A percentile compares a stretch with the other conserved stretches of the same genome.
Conservation (phyloP, 2,797 vertebrate species). For the Iguana delicatissima region DNA sequence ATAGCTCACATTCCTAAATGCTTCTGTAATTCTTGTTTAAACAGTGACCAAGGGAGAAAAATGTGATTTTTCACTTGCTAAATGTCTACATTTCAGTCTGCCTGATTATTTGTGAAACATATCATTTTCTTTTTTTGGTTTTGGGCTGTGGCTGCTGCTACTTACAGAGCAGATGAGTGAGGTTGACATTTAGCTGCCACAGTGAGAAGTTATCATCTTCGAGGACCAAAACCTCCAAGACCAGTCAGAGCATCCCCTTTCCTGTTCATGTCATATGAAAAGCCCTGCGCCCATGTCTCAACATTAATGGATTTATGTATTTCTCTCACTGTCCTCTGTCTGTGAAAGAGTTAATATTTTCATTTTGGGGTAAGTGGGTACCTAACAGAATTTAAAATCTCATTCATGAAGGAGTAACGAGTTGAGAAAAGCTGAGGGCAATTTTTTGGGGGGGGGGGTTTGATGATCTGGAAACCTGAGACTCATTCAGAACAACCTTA, state of each 20-base stretch:
- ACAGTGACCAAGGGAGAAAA: not conserved
- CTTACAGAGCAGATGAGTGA: slow-evolving; percentile 23
- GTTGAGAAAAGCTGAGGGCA: not conserved
- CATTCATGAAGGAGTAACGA: not conserved
- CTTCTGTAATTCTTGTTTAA: slow-evolving; percentile 39
- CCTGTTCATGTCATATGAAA: not conserved
- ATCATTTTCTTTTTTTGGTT: slow-evolving; percentile 19
- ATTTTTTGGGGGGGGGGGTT: not conserved
- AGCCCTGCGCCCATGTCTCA: not conserved
- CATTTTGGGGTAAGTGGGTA: not conserved
- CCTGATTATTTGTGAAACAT: not conserved
- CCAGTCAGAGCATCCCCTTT: not conserved
- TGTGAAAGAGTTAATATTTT: not conserved
- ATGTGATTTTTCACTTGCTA: slow-evolving; percentile 14
- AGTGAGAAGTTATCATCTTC: not conserved
- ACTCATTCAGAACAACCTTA: not conserved
- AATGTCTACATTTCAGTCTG: slow-evolving; percentile 23
- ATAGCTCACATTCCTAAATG: slow-evolving; percentile 36
- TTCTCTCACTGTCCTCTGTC: not conserved
- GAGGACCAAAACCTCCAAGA: not conserved
- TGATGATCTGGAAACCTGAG: not conserved
- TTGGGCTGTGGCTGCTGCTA: slow-evolving; percentile 26
- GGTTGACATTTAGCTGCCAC: not conserved
- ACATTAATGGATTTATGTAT: not conserved
- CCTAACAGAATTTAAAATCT: not conserved